Evolutionary conservation across 2,888 invertebrate species (phyloP).

Genomic region (Phania funesta): DNA sequence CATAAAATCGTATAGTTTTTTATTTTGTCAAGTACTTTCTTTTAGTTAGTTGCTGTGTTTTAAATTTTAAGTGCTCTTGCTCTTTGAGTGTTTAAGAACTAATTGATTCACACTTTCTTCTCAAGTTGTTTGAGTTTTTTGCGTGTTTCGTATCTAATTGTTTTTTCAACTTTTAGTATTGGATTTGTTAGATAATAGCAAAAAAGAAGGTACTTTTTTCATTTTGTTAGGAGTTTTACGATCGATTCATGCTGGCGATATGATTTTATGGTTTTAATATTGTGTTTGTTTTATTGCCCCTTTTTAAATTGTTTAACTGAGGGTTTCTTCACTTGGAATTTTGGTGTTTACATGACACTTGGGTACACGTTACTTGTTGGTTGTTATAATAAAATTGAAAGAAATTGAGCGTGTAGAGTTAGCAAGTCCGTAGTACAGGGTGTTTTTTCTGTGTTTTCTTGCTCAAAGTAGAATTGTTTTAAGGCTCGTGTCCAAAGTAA

Average conservation of each 20-base stretch:
- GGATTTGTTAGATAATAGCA: constrained; percentile 1
- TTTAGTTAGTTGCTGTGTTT: constrained; percentile 9
- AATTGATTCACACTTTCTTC: constrained; percentile 78
- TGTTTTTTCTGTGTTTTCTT: too few species aligned
- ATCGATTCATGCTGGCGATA: constrained; percentile 57
- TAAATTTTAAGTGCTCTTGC: constrained; percentile 22
- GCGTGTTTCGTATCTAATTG: not conserved
- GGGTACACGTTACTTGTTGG: too few species aligned
- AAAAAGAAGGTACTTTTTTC: not conserved
- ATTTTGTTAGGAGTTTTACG: constrained; percentile 44
- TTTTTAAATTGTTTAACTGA: not conserved
- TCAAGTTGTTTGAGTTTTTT: constrained; percentile 55
- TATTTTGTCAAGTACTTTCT: not conserved
- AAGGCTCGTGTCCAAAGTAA: too few species aligned
- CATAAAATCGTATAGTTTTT: constrained; percentile 44
- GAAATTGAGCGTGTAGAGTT: too few species aligned
- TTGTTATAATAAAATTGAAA: too few species aligned
- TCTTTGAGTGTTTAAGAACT: constrained; percentile 64
- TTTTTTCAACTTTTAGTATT: not conserved
- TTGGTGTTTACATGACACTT: not conserved
- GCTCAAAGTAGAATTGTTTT: too few species aligned
- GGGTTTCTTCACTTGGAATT: not conserved
- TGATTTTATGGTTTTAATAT: constrained; percentile 44
- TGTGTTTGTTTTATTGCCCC: not conserved
- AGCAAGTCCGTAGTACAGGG: too few species aligned